phyloP scores from a whole-genome alignment of 2,888 invertebrate species.

The Pristionchus fissidentatus region DNA sequence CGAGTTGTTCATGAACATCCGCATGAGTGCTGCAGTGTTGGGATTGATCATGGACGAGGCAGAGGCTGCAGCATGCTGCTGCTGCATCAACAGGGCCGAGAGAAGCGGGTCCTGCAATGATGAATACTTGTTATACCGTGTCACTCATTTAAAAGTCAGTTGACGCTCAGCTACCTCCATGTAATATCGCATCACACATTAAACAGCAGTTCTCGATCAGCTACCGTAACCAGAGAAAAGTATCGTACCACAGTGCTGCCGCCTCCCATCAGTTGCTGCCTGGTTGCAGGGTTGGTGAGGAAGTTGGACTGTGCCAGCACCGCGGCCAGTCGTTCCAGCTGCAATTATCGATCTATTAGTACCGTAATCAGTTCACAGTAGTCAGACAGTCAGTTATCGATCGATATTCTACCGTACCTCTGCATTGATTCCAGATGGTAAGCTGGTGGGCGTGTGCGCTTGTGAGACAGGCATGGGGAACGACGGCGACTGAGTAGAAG shows the following conservation, averaged over 20 bases:
- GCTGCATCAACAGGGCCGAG: conserved; percentile 21
- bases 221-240: neutral
- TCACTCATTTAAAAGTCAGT: no score
- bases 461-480: conserved; percentile 19
- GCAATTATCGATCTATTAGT: conserved; percentile 1
- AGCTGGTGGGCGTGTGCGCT: conserved; percentile 28
- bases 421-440: neutral
- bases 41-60: neutral
- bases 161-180: no score
- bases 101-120: conserved; percentile 9
- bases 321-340: conserved; percentile 35
- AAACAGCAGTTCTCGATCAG: neutral
- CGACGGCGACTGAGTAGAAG: conserved; percentile 17
- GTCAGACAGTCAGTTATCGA: neutral
- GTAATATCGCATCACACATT: no score
- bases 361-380: neutral
- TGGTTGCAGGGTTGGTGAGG: conserved; percentile 17
- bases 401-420: conserved; percentile 5
- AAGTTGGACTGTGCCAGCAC: conserved; percentile 16
- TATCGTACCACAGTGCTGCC: neutral
- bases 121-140: no score
- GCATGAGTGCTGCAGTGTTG: neutral
- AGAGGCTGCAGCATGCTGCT: neutral
- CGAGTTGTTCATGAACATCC: neutral
- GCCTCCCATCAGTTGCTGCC: conserved; percentile 12